These are phyloP conservation scores for Tetranychus truncatus DNA, from an alignment of 2,888 invertebrate genomes.

Conservation along the genomic window DNA sequence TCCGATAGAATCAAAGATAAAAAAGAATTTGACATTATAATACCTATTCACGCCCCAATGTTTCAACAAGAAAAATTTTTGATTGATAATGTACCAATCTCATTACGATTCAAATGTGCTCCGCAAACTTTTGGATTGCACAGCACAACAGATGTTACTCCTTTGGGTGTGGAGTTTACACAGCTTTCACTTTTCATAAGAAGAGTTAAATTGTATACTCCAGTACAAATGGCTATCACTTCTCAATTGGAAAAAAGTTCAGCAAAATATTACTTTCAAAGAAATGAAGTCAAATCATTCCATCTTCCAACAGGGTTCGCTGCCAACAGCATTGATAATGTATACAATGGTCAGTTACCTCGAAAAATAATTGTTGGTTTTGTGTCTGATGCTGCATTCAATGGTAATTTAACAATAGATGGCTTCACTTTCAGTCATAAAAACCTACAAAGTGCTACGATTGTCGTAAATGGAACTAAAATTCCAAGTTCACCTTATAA, in stretches of 20 bases:
- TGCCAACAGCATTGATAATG: neutral
- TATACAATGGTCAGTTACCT: constrained; percentile 7
- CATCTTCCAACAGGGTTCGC: neutral
- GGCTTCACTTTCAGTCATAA: neutral
- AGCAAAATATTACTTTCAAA: neutral
- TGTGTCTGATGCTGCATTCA: neutral
- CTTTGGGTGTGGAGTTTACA: neutral
- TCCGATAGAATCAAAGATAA: neutral
- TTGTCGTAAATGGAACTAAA: neutral
- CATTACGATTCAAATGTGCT: neutral
- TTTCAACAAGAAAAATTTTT: neutral
- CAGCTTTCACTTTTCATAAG: neutral
- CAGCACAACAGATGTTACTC: neutral
- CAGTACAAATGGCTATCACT: neutral
- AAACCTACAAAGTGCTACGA: neutral
- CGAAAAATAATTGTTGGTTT: neutral
- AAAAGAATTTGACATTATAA: neutral
- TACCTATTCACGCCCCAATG: neutral
- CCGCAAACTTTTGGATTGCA: neutral
- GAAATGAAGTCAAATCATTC: neutral
- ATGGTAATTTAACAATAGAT: neutral
- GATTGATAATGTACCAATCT: neutral
- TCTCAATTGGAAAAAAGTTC: neutral
- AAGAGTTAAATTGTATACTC: neutral
- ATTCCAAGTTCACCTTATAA: neutral